phyloP scores from a whole-genome alignment of 2,888 invertebrate genomes.

The Leucoptera coffeella region DNA sequence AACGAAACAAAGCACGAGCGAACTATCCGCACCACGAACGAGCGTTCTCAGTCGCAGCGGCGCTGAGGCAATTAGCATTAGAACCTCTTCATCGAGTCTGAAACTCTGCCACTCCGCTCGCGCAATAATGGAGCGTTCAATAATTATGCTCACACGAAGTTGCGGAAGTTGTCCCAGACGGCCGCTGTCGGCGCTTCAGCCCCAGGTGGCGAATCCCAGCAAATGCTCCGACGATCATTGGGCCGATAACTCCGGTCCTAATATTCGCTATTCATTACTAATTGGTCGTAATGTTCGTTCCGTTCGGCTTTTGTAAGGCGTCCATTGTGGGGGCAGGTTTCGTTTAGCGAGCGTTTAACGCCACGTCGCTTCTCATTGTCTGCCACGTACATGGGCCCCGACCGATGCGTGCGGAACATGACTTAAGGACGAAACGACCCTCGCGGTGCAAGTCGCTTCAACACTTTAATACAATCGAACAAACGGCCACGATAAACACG shows the following conservation, averaged over 20 bases:
- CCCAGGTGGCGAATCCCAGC: constrained; percentile 5
- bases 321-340: no score
- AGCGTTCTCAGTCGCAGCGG: no score
- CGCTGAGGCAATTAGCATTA: constrained; percentile 2
- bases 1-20: not conserved
- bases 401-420: no score
- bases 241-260: constrained; percentile 5
- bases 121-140: constrained; percentile 5
- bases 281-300: constrained; percentile 2
- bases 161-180: constrained; percentile 4
- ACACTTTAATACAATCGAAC: constrained; percentile 9
- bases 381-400: no score
- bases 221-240: constrained; percentile 6
- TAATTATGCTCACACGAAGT: constrained; percentile 5
- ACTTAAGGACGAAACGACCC: no score
- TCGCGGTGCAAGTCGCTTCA: no score
- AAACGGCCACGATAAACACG: constrained; percentile 11
- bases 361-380: no score
- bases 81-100: constrained; percentile 1
- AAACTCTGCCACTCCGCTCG: constrained; percentile 1
- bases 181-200: constrained; percentile 3
- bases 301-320: not conserved
- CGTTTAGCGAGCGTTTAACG: no score
- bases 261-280: constrained; percentile 3
- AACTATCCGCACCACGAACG: no score